Evolutionary conservation across 2,113 vertebrate species (phyloP).

Genomic region (Parus major): DNA sequence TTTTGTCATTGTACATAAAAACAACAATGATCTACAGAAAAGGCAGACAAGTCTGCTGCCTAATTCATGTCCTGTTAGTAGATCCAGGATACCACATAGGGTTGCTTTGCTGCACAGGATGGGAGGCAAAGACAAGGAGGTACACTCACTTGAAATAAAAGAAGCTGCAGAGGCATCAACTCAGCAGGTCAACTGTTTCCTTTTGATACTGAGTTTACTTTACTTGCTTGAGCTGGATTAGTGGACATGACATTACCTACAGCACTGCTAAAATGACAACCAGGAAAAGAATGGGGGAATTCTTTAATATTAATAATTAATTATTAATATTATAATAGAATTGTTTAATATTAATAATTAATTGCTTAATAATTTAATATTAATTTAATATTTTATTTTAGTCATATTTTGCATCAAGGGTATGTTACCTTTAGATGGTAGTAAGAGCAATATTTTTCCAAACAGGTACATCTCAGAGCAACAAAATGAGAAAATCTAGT

Average conservation of each 20-base stretch:
- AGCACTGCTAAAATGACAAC: background rate
- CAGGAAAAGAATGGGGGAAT: background rate
- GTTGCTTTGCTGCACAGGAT: accelerated
- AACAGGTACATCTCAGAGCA: background rate
- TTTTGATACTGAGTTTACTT: background rate
- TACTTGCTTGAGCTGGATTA: background rate
- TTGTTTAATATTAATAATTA: too few relatives aligned
- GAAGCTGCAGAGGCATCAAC: background rate
- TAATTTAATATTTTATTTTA: background rate
- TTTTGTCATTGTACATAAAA: background rate
- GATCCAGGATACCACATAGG: background rate
- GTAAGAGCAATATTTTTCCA: background rate
- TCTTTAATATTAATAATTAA: background rate
- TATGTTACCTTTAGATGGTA: background rate
- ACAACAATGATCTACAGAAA: background rate
- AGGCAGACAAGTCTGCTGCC: background rate
- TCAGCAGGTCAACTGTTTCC: background rate
- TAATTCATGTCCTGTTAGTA: background rate
- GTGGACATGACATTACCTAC: background rate
- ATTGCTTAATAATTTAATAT: too few relatives aligned
- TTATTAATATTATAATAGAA: too few relatives aligned
- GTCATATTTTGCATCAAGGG: accelerated
- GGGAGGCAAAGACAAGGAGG: background rate
- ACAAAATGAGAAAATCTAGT: background rate
- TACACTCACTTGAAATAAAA: background rate